phyloP scores from a whole-genome alignment of 2,888 invertebrate species.

The Eristalinus aeneus region DNA sequence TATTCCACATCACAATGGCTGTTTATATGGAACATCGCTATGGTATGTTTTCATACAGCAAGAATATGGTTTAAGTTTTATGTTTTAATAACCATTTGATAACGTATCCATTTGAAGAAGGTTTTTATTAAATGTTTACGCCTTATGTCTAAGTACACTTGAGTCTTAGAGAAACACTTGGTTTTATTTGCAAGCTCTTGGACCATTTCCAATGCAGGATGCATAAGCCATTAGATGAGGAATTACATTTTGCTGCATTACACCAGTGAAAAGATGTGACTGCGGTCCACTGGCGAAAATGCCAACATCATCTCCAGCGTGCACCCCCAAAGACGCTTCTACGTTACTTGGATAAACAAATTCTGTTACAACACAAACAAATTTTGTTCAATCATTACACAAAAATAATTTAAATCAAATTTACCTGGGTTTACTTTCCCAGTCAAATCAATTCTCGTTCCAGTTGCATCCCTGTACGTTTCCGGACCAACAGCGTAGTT shows the following conservation, averaged over 20 bases:
- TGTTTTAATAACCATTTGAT: no score
- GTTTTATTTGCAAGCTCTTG: conserved; percentile 78
- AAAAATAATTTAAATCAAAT: conserved; percentile 12
- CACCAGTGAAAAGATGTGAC: conserved; percentile 89
- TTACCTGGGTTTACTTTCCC: conserved; percentile 68
- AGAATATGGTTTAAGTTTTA: no score
- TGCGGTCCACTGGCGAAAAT: conserved; percentile 89
- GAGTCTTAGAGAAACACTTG: no score
- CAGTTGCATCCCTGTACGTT: conserved; percentile 73
- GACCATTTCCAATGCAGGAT: conserved; percentile 85
- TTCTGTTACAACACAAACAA: conserved; percentile 72
- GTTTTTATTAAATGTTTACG: background rate
- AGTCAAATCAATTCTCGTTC: conserved; percentile 74
- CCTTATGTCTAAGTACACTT: background rate
- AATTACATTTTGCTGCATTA: conserved; percentile 88
- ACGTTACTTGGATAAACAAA: conserved; percentile 75
- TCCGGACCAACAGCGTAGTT: conserved; percentile 87
- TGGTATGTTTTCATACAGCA: no score
- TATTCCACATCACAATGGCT: no score
- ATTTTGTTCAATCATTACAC: no score
- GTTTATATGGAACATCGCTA: no score
- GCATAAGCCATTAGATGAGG: conserved; percentile 89
- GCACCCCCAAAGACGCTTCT: conserved; percentile 82
- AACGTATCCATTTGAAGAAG: background rate
- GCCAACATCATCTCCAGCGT: conserved; percentile 90